Evolutionary conservation across 1,140 invertebrate genomes (phyloP).

Genomic region (Branchinecta lindahli): DNA sequence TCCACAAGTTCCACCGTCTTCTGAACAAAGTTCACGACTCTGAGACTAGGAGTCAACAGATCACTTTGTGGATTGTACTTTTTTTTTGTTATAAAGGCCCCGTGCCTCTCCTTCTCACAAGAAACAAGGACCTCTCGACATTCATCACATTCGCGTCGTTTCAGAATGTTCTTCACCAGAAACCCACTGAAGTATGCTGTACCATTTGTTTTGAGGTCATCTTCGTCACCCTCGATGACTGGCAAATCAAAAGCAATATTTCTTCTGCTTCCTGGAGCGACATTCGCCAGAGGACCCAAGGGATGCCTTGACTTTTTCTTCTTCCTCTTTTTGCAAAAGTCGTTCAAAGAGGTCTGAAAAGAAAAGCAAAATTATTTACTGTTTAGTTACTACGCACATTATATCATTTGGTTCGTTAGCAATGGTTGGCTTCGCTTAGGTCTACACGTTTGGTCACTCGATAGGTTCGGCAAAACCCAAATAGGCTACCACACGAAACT

Average conservation of each 20-base stretch:
- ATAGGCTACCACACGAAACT: background rate
- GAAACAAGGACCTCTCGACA: background rate
- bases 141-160: background rate
- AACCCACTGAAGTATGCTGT: background rate
- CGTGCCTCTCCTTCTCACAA: background rate
- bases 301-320: background rate
- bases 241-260: background rate
- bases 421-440: background rate
- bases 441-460: background rate
- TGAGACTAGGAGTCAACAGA: background rate
- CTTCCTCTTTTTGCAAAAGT: conserved; percentile 6
- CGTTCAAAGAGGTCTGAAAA: background rate
- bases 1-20: background rate
- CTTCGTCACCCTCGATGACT: background rate
- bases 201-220: background rate
- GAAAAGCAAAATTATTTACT: background rate
- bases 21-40: conserved; percentile 1
- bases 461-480: background rate
- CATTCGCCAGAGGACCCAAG: background rate
- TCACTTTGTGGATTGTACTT: background rate
- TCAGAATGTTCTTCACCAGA: conserved; percentile 5
- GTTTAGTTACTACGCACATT: background rate
- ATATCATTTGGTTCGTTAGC: background rate
- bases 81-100: background rate
- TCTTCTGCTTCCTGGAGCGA: no score